Conservation (phyloP, 2,113 vertebrate genomes). For the Cariama cristata region DNA sequence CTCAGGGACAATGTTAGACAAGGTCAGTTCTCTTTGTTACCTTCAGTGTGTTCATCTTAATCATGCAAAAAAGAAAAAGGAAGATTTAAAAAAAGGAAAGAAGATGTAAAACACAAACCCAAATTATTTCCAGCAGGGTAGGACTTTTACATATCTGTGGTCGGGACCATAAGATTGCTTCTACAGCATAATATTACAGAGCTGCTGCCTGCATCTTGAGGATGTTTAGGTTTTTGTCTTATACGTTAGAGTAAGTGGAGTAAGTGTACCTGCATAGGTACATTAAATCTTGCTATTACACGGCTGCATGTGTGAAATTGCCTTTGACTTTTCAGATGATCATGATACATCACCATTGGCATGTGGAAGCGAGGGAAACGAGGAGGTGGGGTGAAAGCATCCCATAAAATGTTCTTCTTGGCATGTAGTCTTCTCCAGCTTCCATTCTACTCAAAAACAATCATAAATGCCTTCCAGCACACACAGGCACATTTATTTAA, state of each 20-base stretch:
- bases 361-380: not conserved
- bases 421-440: not conserved
- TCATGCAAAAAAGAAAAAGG: not conserved
- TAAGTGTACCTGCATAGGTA: not conserved
- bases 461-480: not conserved
- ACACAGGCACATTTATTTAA: not conserved
- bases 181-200: not conserved
- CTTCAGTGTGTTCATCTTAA: not conserved
- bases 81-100: not conserved
- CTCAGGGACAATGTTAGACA: not conserved
- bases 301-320: not conserved
- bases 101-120: not conserved
- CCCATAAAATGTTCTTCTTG: not conserved
- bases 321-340: not conserved
- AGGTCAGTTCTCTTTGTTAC: not conserved
- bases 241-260: not conserved
- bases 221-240: not conserved
- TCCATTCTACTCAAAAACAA: not conserved
- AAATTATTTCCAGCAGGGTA: not conserved
- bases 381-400: not conserved
- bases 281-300: not conserved
- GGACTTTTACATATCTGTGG: not conserved
- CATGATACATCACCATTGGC: not conserved
- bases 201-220: not conserved
- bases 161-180: not conserved